Evolutionary conservation across 2,797 vertebrate species (phyloP), one percentile per base, ranked within the genome.

Genomic region (Chelon auratus): DNA sequence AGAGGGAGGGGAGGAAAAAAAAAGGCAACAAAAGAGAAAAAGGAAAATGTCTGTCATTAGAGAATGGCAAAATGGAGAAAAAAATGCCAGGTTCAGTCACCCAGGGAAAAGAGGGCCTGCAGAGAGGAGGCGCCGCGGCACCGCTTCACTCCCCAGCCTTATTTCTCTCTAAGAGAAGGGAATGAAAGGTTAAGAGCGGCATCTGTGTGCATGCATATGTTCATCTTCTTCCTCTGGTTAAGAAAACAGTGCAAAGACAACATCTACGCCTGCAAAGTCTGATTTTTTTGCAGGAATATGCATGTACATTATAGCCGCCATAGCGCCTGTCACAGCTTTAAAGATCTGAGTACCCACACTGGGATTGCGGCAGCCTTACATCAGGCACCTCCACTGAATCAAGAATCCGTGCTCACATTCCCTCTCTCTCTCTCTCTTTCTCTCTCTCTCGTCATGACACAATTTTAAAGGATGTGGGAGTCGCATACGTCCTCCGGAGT

Each of bases 281-380:
- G 4, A 9, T 39, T 39, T 39, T 30, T 63, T 9, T 57, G 67
- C 14, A 62, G 59, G 36, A 80, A 67, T 64, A 58, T 70, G 68
- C 78, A 62, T 64, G 56, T 62, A 62, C 62, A 33, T 66, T 47
- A 61, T 6, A 43, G 3, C 72, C 45, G 24, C 53, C 45, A 5
- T 22, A 26, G 11, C 47, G 5, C 47, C 37, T 71, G 78, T 77
- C 74, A 36, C 51, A 8, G 67, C 68, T 78, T 71, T 70, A 68
- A 67, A 81, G 81, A 77, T 76, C 43, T 56, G 63, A 72, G 72
- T 7, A 1, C 13, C 60, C 42, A 4, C 10, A 1, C 15, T 13
- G n/a, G 69, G 45, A 69, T 92, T 91, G 75, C 84, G 0, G 24
- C n/a, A 62, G 74, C 54, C 83, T 90, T 90, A 80, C 89, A 76